Percentiles rank a stretch among this genome's conserved stretches.
These are phyloP conservation scores for Sciurus vulgaris DNA, from an alignment of 2,797 vertebrate genomes.

Conservation along the genomic window DNA sequence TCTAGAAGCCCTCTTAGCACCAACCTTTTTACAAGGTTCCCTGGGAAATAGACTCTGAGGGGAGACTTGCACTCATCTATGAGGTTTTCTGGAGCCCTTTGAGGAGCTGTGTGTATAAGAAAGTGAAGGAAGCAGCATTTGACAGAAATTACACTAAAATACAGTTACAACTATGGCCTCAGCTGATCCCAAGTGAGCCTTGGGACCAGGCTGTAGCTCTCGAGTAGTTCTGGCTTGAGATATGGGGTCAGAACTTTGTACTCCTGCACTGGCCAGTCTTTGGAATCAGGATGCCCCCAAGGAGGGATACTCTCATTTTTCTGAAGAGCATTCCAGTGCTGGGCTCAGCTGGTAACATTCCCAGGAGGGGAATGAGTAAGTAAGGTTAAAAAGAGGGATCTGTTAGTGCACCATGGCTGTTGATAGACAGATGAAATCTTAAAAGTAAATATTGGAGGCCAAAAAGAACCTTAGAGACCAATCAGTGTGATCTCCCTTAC, in stretches of 20 bases:
- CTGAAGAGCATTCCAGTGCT: not conserved
- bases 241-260: not conserved
- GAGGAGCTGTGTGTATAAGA: not conserved
- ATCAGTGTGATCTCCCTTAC: not conserved
- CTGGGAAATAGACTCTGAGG: not conserved
- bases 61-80: not conserved
- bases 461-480: not conserved
- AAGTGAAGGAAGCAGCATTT: not conserved
- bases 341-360: not conserved
- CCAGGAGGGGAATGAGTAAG: not conserved
- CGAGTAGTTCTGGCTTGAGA: not conserved
- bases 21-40: not conserved
- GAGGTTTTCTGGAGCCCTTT: not conserved
- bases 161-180: not conserved
- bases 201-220: not conserved
- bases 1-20: not conserved
- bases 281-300: not conserved
- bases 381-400: not conserved
- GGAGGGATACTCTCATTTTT: not conserved
- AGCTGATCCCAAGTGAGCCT: not conserved
- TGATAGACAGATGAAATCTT: not conserved
- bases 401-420: not conserved
- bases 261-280: not conserved
- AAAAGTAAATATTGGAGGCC: not conserved
- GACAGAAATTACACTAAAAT: not conserved